Percentiles rank a stretch among this genome's conserved stretches.
Evolutionary conservation across 2,113 vertebrate genomes (phyloP).

Genomic region (Ptilorrhoa leucosticta): DNA sequence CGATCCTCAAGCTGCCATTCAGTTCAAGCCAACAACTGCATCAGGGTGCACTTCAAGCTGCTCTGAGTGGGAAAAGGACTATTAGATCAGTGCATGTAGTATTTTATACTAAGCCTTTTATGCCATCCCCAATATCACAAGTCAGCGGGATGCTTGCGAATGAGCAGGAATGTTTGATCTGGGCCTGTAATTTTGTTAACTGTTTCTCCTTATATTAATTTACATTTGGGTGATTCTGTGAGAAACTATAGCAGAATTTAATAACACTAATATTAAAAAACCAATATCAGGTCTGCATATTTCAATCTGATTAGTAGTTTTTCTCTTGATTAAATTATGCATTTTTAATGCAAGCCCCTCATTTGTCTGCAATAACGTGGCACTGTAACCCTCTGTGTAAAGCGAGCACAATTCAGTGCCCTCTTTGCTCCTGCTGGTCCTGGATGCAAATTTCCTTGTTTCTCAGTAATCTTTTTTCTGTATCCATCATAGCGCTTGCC

Average conservation of each 20-base stretch:
- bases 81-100: neutral
- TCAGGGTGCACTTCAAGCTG: neutral
- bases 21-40: fast-evolving
- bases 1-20: neutral
- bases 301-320: constrained; percentile 64
- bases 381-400: neutral
- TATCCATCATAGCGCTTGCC: neutral
- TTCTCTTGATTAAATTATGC: constrained; percentile 69
- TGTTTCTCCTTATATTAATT: constrained; percentile 49
- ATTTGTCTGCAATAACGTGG: constrained; percentile 29
- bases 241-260: constrained; percentile 49
- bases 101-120: neutral
- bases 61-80: neutral
- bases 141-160: neutral
- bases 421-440: neutral
- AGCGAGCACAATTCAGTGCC: neutral
- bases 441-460: constrained; percentile 35
- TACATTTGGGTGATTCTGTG: constrained; percentile 37
- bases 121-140: neutral
- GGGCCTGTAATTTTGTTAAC: constrained; percentile 41
- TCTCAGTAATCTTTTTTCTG: neutral
- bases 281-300: constrained; percentile 51
- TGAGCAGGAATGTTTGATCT: neutral
- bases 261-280: constrained; percentile 59
- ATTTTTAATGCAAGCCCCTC: constrained; percentile 65